Evolutionary conservation across 2,113 vertebrate genomes (phyloP).

Genomic region (Piaya cayana): DNA sequence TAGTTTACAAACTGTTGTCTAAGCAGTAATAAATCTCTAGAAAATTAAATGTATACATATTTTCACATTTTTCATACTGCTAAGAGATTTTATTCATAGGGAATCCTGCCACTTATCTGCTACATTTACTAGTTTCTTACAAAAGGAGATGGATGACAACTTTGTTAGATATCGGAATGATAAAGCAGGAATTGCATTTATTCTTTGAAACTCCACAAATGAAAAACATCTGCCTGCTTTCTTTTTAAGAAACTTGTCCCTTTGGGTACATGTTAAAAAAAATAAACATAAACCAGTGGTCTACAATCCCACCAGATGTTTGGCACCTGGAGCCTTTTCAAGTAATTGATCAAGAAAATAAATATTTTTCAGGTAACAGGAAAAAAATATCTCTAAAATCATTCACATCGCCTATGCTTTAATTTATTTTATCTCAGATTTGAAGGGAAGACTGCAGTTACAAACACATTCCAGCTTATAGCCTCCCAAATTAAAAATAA

Average conservation of each 20-base stretch:
- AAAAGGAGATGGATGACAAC: background rate
- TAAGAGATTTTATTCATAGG: background rate
- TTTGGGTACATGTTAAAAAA: conserved; percentile 54
- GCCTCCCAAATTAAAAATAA: conserved; percentile 49
- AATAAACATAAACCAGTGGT: conserved; percentile 44
- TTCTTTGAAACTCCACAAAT: conserved; percentile 62
- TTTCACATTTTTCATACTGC: background rate
- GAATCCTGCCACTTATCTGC: background rate
- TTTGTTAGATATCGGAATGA: background rate
- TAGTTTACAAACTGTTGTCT: conserved; percentile 19
- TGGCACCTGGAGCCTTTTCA: conserved; percentile 60
- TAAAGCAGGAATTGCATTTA: conserved; percentile 20
- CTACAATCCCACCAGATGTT: conserved; percentile 71
- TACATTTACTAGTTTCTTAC: conserved; percentile 12
- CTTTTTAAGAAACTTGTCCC: conserved; percentile 57
- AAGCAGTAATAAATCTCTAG: conserved; percentile 7
- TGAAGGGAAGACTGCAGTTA: background rate
- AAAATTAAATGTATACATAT: conserved; percentile 18
- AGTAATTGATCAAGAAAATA: conserved; percentile 58
- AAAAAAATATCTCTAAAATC: background rate
- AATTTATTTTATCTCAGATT: conserved; percentile 1
- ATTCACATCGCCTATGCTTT: background rate
- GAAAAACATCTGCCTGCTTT: conserved; percentile 63
- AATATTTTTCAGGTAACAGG: conserved; percentile 14
- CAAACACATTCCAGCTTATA: conserved; percentile 21